Conservation (phyloP, 1,140 invertebrate species). For the Bombus breviceps region DNA sequence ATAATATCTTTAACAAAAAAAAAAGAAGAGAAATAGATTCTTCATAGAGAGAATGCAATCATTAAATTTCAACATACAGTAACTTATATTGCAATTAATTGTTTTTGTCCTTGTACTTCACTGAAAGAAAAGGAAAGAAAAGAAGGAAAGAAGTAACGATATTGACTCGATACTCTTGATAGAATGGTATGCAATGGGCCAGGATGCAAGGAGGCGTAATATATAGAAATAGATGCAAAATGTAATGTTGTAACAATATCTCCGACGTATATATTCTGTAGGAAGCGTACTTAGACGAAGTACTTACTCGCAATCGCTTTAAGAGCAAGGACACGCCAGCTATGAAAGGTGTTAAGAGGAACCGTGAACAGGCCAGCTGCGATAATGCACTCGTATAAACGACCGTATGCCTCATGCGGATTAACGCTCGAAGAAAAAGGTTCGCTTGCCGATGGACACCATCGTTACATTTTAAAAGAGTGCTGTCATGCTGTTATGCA, state of each 20-base stretch:
- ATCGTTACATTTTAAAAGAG: slow-evolving; percentile 65
- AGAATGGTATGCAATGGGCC: slow-evolving; percentile 59
- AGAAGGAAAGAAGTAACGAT: not conserved
- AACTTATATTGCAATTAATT: not conserved
- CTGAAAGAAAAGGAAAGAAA: not conserved
- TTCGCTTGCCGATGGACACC: slow-evolving; percentile 13
- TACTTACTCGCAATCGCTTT: slow-evolving; percentile 74
- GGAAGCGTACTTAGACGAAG: slow-evolving; percentile 72
- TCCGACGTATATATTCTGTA: slow-evolving; percentile 70
- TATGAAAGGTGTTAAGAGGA: slow-evolving; percentile 71
- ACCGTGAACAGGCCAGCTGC: slow-evolving; percentile 58
- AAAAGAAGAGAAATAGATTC: not conserved
- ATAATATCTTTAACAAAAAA: not conserved
- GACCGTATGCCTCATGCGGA: slow-evolving; percentile 37
- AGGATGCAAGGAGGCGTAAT: slow-evolving; percentile 29
- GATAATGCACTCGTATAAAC: slow-evolving; percentile 68
- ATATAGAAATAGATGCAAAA: slow-evolving; percentile 8
- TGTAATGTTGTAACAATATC: slow-evolving; percentile 66
- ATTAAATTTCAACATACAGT: not conserved
- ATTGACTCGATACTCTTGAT: not conserved
- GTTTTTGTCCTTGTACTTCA: not conserved
- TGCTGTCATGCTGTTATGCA: slow-evolving; percentile 50
- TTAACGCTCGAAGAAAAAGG: slow-evolving; percentile 46
- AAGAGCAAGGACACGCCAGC: slow-evolving; percentile 66
- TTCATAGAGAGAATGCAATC: not conserved